Conservation (phyloP, 2,888 invertebrate genomes). For the Lathronympha strigana region DNA sequence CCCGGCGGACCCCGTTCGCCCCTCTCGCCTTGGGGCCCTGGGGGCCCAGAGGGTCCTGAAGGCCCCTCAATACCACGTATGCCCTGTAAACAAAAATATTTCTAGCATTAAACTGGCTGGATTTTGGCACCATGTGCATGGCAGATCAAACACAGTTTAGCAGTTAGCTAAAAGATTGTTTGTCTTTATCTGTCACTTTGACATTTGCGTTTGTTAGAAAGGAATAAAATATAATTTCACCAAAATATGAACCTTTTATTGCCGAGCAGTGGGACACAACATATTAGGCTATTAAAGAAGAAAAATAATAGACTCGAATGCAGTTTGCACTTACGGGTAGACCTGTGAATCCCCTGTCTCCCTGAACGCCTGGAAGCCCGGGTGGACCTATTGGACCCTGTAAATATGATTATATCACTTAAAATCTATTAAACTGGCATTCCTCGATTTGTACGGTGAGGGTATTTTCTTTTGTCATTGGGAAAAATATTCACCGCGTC, state of each 20-base stretch:
- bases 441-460: too few species aligned
- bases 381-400: constrained; percentile 78
- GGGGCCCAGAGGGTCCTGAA: constrained; percentile 56
- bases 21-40: constrained; percentile 63
- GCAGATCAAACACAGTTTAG: too few species aligned
- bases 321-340: constrained; percentile 59
- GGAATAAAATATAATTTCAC: too few species aligned
- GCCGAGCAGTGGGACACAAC: too few species aligned
- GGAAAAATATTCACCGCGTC: too few species aligned
- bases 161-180: too few species aligned
- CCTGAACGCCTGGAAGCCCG: constrained; percentile 76
- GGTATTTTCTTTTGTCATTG: too few species aligned
- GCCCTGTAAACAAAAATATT: constrained; percentile 60
- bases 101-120: not conserved
- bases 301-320: too few species aligned
- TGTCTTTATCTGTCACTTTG: too few species aligned
- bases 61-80: constrained; percentile 62
- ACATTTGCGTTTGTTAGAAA: too few species aligned
- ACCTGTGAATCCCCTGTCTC: constrained; percentile 78
- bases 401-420: constrained; percentile 40
- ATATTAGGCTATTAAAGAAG: not conserved
- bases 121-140: too few species aligned
- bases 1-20: constrained; percentile 80
- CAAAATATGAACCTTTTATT: not conserved
- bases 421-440: too few species aligned